Base-by-base conservation (phyloP, 2,888 invertebrate species). In the Diadegma fenestrale region DNA sequence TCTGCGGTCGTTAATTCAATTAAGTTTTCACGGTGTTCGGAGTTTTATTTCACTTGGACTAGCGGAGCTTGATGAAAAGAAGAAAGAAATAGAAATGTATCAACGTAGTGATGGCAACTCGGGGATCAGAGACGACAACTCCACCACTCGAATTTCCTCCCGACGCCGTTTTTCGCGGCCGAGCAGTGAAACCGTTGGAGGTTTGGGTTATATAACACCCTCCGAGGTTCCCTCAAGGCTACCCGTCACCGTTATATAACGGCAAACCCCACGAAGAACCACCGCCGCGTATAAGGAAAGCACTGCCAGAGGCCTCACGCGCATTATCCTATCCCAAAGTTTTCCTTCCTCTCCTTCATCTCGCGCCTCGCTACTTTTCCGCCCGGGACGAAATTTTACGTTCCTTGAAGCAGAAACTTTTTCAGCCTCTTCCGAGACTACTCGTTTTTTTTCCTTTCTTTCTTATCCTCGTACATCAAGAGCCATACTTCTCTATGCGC, bases 1-100 rank as follows among this genome's bases (percentile, higher is more conserved):
- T 76, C 76, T 69, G 48, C 78, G 73, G 77, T 85, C 82, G 87
- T 88, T 88, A 86, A 88, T 88, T 86, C 86, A 87, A 88, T 88
- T 86, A 87, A 81, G 82, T 86, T 84, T 79, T 51, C 80, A 71
- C 79, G 81, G 77, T 71, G 82, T 33, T n/a, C 61, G n/a, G 51
- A 80, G 79, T 84, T 86, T 84, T 77, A 76, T 86, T 77, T 77
- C 73, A 54, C 68, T 79, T 82, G 30, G 48, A 73, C 69, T 81
- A 78, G 48, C 48, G 37, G 0, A 19, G n/a, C 64, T 54, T 63
- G n/a, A 33, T 75, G 43, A 75, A 43, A 71, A 82, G 22, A 26
- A 58, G 14, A 17, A 58, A 22, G 58, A 69, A 45, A 63, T 58
- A 51, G 66, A 30, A 79, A 37, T 51, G 41, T 37, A 68, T 19